Conservation (phyloP, 1,140 invertebrate genomes). For the Heliconius nattereri region DNA sequence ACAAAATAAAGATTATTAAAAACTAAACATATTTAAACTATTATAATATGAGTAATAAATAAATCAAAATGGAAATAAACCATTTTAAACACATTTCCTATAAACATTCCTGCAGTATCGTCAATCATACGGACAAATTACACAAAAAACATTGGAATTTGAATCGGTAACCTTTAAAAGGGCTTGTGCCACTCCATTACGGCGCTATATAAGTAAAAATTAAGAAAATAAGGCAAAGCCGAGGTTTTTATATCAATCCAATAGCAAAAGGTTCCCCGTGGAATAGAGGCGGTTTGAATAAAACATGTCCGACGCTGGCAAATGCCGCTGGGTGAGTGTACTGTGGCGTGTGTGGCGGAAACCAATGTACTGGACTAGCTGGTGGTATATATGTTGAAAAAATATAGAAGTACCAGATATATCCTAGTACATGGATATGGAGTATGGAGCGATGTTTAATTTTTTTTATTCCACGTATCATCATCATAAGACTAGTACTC, state of each 20-base stretch:
- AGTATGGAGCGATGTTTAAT: no score
- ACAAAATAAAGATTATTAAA: background rate
- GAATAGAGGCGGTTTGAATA: conserved; percentile 43
- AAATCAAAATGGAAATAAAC: background rate
- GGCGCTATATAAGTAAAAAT: conserved; percentile 7
- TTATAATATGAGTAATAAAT: background rate
- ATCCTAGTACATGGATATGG: no score
- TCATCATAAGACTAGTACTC: no score
- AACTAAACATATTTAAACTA: background rate
- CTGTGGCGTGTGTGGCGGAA: conserved; percentile 7
- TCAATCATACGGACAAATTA: conserved; percentile 5
- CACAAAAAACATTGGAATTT: background rate
- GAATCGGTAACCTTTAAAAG: conserved; percentile 1
- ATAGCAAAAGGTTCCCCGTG: conserved; percentile 24
- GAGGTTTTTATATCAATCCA: conserved; percentile 15
- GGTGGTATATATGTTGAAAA: background rate
- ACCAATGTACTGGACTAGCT: background rate
- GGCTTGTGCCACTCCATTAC: background rate
- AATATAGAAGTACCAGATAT: background rate
- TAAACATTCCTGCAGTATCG: background rate
- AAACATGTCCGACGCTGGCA: conserved; percentile 47
- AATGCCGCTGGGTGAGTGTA: conserved; percentile 26
- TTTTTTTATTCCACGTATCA: no score
- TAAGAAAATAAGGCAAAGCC: conserved; percentile 1
- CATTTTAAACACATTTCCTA: background rate